Base-by-base conservation (phyloP, 2,888 invertebrate genomes). In the Cantharis flavilabris region DNA sequence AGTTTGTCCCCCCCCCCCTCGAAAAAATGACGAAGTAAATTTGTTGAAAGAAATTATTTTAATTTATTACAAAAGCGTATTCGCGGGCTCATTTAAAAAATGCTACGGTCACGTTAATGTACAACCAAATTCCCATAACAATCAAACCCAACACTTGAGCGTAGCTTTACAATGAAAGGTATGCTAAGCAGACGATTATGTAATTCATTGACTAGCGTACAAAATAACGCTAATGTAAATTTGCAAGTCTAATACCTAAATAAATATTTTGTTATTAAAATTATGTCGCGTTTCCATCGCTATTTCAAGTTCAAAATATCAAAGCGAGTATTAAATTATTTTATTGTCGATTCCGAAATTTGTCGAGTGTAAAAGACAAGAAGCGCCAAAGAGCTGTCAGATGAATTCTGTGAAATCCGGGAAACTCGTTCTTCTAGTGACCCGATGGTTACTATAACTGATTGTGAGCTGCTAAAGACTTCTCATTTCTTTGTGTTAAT, bases 351-450 rank as follows among this genome's bases (percentile, higher is more conserved):
- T 75, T 70, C 70, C 62, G 49, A 23, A 49, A 62, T 72, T 69
- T 65, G 75, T 20, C 16, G 71, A 75, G 73, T 20, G 62, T 49
- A 72, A 76, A 73, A 71, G 76, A 73, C 72, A 73, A 73, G 64
- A 75, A 67, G 76, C 67, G 76, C 73, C 69, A 64, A 77, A 71
- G 77, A 77, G 69, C 72, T 77, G 77, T 77, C 77, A 72, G 77
- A 74, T 72, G 77, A 79, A 75, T 79, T 79, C 79, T 79, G 77
- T 79, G 79, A 79, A 78, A 79, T 79, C 79, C 71, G 79, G 79
- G 76, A 79, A 79, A 79, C 79, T 79, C 76, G 79, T 79, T 79
- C 77, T 79, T 79, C 77, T 77, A 77, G 78, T 78, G 78, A 78
- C 78, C 78, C 78, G 78, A 76, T 75, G 72, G 70, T 33, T 64